Base-by-base conservation (phyloP, 2,888 invertebrate species). In the Pseudoips prasinana region DNA sequence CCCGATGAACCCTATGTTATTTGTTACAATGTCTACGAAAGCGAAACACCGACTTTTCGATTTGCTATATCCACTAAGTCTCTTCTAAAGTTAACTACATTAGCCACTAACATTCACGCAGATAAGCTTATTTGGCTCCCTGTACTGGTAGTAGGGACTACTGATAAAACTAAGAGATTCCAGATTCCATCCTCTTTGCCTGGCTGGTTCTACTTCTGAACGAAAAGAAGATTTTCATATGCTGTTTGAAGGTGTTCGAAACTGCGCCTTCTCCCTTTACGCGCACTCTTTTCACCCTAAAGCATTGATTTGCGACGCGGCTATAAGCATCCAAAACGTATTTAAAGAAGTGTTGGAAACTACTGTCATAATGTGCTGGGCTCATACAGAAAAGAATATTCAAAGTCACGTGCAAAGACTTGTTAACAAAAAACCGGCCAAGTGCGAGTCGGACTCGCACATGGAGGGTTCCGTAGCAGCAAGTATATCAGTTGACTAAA, bases 301-400 rank as follows among this genome's bases (percentile, higher is more conserved):
- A 25, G 38, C 32, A 22, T 22, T 50, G 31, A 26, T 53, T 25
- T 45, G 40, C 28, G 44, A 48, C 33, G 48, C 51, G 9, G 39
- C 53, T 7, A 31, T 19, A 10, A 20, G 11, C 8, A 32, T 32
- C 10, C 17, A 34, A 22, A 29, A 29, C 31, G 32, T 29, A 29
- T 41, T 41, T 29, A 36, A 10, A 29, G 36, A 36, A 25, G 36
- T 36, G 28, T 39, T 30, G 26, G 38, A 46, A 25, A 20, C 33
- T n/a, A 25, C 24, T 25, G 30, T 43, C 10, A 20, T 33, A 23
- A 52, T 52, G 52, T 52, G 39, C 26, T 39, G 39, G 49, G 36
- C 41, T 22, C 46, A 50, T 20, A 41, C 44, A 22, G 50, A 52
- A 31, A 52, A 36, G 36, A 49, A 52, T 20, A 33, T 37, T 19